phyloP scores from a whole-genome alignment of 1,140 invertebrate species.

The Achroia grisella region DNA sequence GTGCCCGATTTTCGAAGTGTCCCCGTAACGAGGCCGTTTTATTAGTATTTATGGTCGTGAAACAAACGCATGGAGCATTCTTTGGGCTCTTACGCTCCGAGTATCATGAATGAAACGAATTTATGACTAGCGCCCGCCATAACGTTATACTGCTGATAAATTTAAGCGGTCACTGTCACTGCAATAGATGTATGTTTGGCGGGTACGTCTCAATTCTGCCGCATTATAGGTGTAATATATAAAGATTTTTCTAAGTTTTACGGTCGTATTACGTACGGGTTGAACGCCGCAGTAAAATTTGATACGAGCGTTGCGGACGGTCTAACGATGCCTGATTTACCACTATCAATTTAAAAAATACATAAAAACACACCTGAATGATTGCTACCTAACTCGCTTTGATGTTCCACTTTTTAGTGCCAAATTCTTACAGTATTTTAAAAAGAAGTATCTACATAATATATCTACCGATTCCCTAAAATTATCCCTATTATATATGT shows the following conservation, averaged over 20 bases:
- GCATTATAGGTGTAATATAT: slow-evolving; percentile 32
- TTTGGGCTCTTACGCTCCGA: slow-evolving; percentile 25
- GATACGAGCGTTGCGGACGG: slow-evolving; percentile 46
- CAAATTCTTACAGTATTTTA: not conserved
- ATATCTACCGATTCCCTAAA: too few species aligned
- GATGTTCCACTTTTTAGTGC: slow-evolving; percentile 11
- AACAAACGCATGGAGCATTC: slow-evolving; percentile 48
- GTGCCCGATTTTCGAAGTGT: slow-evolving; percentile 70
- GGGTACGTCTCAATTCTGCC: slow-evolving; percentile 33
- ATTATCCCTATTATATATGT: too few species aligned
- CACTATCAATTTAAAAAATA: slow-evolving; percentile 55
- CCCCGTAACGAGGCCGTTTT: slow-evolving; percentile 68
- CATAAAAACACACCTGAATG: slow-evolving; percentile 47
- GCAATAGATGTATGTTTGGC: slow-evolving; percentile 7
- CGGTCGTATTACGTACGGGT: slow-evolving; percentile 43
- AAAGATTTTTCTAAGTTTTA: slow-evolving; percentile 66
- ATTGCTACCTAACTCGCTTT: slow-evolving; percentile 30
- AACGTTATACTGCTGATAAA: slow-evolving; percentile 35
- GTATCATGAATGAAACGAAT: slow-evolving; percentile 62
- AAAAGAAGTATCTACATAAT: too few species aligned
- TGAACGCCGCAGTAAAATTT: slow-evolving; percentile 54
- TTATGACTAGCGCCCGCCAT: slow-evolving; percentile 54
- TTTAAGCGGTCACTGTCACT: slow-evolving; percentile 26
- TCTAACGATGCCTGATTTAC: slow-evolving; percentile 61
- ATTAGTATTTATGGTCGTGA: slow-evolving; percentile 70